Conservation (phyloP, 1,140 invertebrate species). For the Drosophila teissieri region DNA sequence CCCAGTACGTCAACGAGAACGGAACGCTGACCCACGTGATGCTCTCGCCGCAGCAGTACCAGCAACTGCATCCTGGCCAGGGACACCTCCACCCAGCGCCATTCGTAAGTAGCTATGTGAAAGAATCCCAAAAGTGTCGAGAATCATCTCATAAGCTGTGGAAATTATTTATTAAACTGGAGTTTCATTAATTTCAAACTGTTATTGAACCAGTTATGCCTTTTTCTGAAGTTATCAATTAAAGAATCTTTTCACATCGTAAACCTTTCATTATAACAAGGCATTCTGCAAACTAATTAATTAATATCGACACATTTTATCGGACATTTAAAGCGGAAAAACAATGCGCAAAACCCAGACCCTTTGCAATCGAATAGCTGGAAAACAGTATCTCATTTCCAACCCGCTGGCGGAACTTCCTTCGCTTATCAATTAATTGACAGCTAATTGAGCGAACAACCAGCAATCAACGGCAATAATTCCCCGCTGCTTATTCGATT, state of each 20-base stretch:
- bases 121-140: too few relatives aligned
- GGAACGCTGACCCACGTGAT: conserved; percentile 94
- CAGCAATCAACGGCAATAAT: conserved; percentile 52
- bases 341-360: not conserved
- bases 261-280: too few relatives aligned
- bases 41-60: conserved; percentile 90
- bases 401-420: too few relatives aligned
- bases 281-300: conserved; percentile 1
- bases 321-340: not conserved
- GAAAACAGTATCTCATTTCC: conserved; percentile 25
- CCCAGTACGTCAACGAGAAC: conserved; percentile 95
- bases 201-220: too few relatives aligned
- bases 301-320: not conserved
- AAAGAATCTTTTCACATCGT: too few relatives aligned
- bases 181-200: too few relatives aligned
- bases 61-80: conserved; percentile 86
- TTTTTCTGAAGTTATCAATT: too few relatives aligned
- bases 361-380: conserved; percentile 1
- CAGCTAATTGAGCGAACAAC: conserved; percentile 57
- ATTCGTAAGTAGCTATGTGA: conserved; percentile 65
- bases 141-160: not conserved
- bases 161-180: not conserved
- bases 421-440: conserved; percentile 56
- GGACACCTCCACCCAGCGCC: conserved; percentile 80
- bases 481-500: conserved; percentile 19